Base-by-base conservation (phyloP, 2,113 vertebrate genomes). In the Sisor rabdophorus region DNA sequence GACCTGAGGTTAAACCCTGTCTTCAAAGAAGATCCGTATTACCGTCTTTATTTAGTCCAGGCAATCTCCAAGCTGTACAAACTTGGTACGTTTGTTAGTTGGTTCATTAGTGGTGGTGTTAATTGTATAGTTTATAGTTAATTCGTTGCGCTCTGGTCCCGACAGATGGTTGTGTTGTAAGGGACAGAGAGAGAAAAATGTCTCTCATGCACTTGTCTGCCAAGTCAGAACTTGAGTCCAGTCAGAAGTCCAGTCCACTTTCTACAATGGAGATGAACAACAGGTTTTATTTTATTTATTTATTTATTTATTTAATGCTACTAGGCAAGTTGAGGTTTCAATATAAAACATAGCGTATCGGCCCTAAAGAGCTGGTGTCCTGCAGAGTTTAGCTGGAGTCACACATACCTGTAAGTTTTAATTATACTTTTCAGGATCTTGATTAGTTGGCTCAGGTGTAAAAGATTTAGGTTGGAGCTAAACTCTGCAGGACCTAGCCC, bases 1-100 rank as follows among this genome's bases (percentile, higher is more conserved):
- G 94, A 95, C 83, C 77, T 95, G 10, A 85, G 93, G 24, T 90
- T 94, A 36, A 94, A 95, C 82, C 93, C 93, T 0, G 80, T 93
- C 19, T 87, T 88, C 11, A 91, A 88, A 81, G 89, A 73, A 44
- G 76, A 90, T 36, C 84, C 91, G 0, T 81, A 89, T 32, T 93
- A 94, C 77, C 92, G 92, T 7, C 85, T 87, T 13, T 88, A 91
- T 53, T 59, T 94, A 3, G 85, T 94, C 63, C 87, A 91, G 22
- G 69, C 89, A 76, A 89, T 94, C 79, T 86, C 91, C 12, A 89
- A 61, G 50, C 89, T 96, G 17, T 85, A 85, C 16, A 92, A 82
- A 73, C 89, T 94, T 2, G 91, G 93, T 93, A 85, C 77, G 72
- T 68, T 44, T 19, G 6, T 48, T 24, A 4, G 36, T 65, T 67